These are phyloP conservation scores for Saturnia pavonia DNA, from an alignment of 2,888 invertebrate species.

Conservation along the genomic window DNA sequence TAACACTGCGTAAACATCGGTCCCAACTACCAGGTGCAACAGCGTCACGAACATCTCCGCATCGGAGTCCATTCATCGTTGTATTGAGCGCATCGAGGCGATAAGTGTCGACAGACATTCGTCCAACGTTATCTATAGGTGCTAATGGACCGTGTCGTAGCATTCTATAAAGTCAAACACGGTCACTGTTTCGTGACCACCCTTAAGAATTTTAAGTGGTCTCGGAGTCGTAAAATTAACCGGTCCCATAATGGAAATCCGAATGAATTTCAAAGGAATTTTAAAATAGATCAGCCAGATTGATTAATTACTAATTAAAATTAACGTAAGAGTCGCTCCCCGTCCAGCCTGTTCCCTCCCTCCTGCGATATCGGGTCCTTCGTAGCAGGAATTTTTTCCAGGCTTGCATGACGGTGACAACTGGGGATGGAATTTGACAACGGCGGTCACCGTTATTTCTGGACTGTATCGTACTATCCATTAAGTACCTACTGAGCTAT, in stretches of 20 bases:
- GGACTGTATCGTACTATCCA: too few relatives aligned
- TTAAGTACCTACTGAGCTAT: too few relatives aligned
- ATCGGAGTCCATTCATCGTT: slow-evolving; percentile 9
- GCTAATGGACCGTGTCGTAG: slow-evolving; percentile 63
- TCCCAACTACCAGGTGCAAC: neutral
- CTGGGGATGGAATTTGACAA: too few relatives aligned
- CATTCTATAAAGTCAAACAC: slow-evolving; percentile 63
- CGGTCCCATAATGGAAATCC: slow-evolving; percentile 53
- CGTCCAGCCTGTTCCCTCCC: too few relatives aligned
- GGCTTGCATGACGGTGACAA: too few relatives aligned
- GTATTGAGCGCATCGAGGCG: slow-evolving; percentile 30
- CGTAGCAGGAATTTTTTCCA: too few relatives aligned
- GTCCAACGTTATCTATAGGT: slow-evolving; percentile 56
- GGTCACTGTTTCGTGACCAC: slow-evolving; percentile 65
- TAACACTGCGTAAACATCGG: slow-evolving; percentile 7
- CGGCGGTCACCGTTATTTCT: too few relatives aligned
- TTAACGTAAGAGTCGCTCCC: too few relatives aligned
- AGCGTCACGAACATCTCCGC: slow-evolving; percentile 1
- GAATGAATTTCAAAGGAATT: slow-evolving; percentile 53
- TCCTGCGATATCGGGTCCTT: too few relatives aligned
- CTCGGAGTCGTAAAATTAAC: slow-evolving; percentile 61
- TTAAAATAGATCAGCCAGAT: slow-evolving; percentile 53
- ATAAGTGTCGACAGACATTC: slow-evolving; percentile 46
- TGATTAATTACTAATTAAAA: slow-evolving; percentile 35
- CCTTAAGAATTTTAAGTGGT: slow-evolving; percentile 60